A percentile compares a stretch with the other conserved stretches of the same genome.
phyloP scores from a whole-genome alignment of 2,113 vertebrate genomes.

The Peromyscus californicus region DNA sequence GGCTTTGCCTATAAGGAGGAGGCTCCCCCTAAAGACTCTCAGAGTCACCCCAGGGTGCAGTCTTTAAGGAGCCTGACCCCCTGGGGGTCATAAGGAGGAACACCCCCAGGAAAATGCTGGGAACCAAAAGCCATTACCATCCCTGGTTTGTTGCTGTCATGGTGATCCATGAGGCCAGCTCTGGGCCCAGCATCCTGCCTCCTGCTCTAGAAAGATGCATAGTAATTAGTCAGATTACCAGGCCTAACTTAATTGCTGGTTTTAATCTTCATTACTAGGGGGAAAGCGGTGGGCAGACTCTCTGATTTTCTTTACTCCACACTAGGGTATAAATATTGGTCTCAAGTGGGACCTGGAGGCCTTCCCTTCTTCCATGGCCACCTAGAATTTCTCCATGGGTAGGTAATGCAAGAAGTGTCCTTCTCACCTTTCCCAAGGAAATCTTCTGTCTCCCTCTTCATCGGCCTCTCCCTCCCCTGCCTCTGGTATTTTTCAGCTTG shows the following conservation, averaged over 20 bases:
- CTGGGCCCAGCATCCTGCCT: conserved; percentile 70
- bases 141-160: conserved; percentile 68
- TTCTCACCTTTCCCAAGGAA: not conserved
- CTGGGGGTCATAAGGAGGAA: not conserved
- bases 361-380: not conserved
- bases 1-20: not conserved
- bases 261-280: conserved; percentile 83
- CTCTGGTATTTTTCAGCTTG: conserved; percentile 77
- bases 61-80: not conserved
- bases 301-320: not conserved
- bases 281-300: not conserved
- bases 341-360: fast-evolving
- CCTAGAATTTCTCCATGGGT: not conserved
- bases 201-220: conserved; percentile 83
- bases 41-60: not conserved
- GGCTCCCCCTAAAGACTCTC: not conserved
- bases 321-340: not conserved
- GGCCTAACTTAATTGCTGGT: conserved; percentile 82
- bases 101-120: not conserved
- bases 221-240: conserved; percentile 81
- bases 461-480: not conserved
- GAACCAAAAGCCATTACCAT: conserved; percentile 31
- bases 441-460: not conserved
- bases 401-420: fast-evolving
- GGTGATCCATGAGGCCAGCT: conserved; percentile 73